Percentiles rank a stretch among this genome's conserved stretches.
Conservation (phyloP, 2,797 vertebrate genomes). For the Neosilurus hyrtlii region DNA sequence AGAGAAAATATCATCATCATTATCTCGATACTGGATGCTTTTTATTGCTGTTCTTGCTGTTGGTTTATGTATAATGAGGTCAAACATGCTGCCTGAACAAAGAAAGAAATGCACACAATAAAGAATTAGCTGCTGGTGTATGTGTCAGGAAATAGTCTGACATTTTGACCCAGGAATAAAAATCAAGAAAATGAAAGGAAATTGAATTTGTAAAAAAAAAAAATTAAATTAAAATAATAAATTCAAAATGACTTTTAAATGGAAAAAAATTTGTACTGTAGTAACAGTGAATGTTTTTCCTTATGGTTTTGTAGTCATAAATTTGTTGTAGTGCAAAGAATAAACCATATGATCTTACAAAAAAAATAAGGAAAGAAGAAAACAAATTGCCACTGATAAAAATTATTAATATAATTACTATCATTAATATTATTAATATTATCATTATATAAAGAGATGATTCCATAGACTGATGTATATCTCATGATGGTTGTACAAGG, state of each 20-base stretch:
- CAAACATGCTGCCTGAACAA: not conserved
- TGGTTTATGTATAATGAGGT: not conserved
- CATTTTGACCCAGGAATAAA: not conserved
- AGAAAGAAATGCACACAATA: not conserved
- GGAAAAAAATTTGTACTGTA: not conserved
- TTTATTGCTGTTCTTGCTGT: not conserved
- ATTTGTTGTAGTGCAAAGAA: not conserved
- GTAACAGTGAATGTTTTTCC: too few relatives aligned
- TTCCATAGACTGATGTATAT: not conserved
- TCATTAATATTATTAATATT: too few relatives aligned
- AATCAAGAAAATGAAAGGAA: not conserved
- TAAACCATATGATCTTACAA: not conserved
- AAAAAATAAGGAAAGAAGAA: too few relatives aligned
- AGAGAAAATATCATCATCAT: not conserved
- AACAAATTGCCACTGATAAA: too few relatives aligned
- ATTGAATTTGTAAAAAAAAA: too few relatives aligned
- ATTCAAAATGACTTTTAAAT: not conserved
- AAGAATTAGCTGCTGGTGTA: constrained; percentile 65
- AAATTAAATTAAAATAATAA: too few relatives aligned
- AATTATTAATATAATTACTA: too few relatives aligned
- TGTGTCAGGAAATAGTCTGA: constrained; percentile 56
- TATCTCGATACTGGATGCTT: not conserved
- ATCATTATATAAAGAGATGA: not conserved
- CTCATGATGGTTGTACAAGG: not conserved
- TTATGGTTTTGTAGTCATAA: too few relatives aligned